These are phyloP conservation scores for Pygathrix nemaeus DNA, from an alignment of 2,113 vertebrate genomes.

Conservation along the genomic window DNA sequence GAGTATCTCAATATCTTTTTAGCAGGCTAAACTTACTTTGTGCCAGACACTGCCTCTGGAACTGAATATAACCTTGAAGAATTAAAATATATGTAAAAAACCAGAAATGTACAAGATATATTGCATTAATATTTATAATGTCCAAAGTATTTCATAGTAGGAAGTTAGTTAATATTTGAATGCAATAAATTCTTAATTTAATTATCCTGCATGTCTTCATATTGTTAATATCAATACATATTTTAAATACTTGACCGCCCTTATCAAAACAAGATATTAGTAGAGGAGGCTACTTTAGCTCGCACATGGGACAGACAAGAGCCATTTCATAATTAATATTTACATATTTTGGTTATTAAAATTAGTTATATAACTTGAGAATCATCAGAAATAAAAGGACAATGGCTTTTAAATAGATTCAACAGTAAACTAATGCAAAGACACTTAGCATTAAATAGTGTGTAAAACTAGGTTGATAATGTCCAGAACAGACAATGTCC, in stretches of 20 bases:
- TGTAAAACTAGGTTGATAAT: background rate
- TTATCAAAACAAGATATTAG: background rate
- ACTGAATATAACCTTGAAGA: background rate
- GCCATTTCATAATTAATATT: background rate
- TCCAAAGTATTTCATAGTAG: background rate
- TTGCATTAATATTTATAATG: background rate
- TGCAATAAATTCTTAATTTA: conserved; percentile 9
- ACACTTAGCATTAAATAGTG: background rate
- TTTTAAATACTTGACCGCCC: background rate
- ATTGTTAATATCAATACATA: background rate
- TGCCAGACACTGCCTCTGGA: background rate
- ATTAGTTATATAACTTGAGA: background rate
- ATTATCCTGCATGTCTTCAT: background rate
- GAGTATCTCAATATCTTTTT: background rate
- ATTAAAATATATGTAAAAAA: background rate
- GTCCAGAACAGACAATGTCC: no score
- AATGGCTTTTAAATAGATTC: background rate
- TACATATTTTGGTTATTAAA: background rate
- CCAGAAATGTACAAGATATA: background rate
- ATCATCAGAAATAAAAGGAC: background rate
- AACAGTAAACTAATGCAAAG: background rate
- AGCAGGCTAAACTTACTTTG: background rate
- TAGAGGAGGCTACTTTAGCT: background rate
- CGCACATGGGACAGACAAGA: background rate
- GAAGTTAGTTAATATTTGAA: conserved; percentile 28